phyloP scores from a whole-genome alignment of 2,888 invertebrate species.

The Chromoteleia sp. region DNA sequence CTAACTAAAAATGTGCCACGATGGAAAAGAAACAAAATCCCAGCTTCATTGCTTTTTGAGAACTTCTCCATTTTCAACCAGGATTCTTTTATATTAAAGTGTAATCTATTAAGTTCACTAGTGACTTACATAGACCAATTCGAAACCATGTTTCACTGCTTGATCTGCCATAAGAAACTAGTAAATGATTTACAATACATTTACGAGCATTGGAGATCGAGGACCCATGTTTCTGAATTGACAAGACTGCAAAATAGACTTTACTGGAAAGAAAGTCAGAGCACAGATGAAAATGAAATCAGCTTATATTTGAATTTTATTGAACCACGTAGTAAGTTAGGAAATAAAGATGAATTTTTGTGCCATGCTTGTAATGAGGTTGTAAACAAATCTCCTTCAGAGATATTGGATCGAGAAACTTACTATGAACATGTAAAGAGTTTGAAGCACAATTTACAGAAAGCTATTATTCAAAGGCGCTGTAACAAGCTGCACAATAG shows the following conservation, averaged over 20 bases:
- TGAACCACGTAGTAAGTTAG: background rate
- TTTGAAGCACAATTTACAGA: slow-evolving; percentile 9
- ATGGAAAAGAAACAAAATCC: slow-evolving; percentile 2
- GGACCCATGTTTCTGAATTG: slow-evolving; percentile 20
- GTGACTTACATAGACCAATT: slow-evolving; percentile 7
- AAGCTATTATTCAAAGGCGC: slow-evolving; percentile 30
- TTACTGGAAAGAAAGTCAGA: slow-evolving; percentile 3
- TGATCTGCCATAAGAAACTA: slow-evolving; percentile 30
- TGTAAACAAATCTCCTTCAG: background rate
- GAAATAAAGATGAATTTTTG: slow-evolving; percentile 3
- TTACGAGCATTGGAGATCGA: slow-evolving; percentile 63
- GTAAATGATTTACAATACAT: slow-evolving; percentile 36
- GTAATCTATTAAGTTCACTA: slow-evolving; percentile 14
- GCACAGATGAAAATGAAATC: background rate
- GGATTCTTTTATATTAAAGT: background rate
- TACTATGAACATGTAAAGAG: slow-evolving; percentile 13
- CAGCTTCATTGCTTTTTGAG: background rate
- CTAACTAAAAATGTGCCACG: too few species aligned
- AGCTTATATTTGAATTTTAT: slow-evolving; percentile 31
- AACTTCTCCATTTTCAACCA: background rate
- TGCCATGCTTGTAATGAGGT: slow-evolving; percentile 53
- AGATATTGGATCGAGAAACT: background rate
- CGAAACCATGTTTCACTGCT: slow-evolving; percentile 31
- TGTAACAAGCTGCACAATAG: slow-evolving; percentile 58
- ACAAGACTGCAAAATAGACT: background rate